phyloP scores from a whole-genome alignment of 1,140 invertebrate genomes.

The Halesus radiatus region DNA sequence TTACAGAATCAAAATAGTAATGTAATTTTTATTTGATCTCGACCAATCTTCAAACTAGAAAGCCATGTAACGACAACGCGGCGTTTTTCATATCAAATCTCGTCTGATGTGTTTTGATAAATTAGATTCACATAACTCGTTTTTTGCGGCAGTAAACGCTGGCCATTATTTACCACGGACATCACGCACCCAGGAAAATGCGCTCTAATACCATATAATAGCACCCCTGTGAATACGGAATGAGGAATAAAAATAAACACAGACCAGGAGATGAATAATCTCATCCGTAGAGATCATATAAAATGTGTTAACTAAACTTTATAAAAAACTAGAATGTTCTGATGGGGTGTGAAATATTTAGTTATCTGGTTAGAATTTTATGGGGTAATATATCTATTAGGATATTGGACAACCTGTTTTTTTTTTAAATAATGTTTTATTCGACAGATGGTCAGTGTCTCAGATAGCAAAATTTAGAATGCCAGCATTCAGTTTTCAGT shows the following conservation, averaged over 20 bases:
- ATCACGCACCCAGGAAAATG: not conserved
- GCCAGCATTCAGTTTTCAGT: no score
- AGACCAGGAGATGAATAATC: not conserved
- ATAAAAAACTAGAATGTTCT: no score
- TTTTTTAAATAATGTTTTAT: no score
- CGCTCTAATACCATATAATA: not conserved
- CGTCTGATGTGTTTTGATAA: constrained; percentile 14
- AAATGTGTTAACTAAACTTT: no score
- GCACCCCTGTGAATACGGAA: constrained; percentile 5
- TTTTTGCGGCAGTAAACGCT: not conserved
- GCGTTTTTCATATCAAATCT: not conserved
- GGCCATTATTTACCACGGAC: not conserved
- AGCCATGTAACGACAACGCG: not conserved
- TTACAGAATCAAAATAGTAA: no score
- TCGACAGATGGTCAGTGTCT: no score
- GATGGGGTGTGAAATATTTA: no score
- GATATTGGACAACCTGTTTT: no score
- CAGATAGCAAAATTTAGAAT: no score
- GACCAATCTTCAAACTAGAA: not conserved
- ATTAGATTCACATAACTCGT: constrained; percentile 22
- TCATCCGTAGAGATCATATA: not conserved
- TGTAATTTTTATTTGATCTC: no score
- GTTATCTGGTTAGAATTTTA: no score
- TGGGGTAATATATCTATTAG: no score
- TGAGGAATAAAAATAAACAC: constrained; percentile 21